Evolutionary conservation across 2,797 vertebrate species (phyloP).

Genomic region (Acanthiza pusilla): DNA sequence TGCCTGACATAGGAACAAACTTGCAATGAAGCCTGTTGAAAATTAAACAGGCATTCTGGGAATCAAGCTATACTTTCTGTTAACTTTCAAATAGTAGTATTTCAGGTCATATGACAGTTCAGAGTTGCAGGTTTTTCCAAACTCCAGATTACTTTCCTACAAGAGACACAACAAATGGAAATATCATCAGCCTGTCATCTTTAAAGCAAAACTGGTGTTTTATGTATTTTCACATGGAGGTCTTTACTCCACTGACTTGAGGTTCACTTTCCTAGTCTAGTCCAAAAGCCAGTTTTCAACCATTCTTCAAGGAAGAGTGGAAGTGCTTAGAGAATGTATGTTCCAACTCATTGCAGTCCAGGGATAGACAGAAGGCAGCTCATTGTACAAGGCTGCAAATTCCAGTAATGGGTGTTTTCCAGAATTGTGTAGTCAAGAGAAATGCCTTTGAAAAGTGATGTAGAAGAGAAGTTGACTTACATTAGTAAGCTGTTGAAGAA

Average conservation of each 20-base stretch:
- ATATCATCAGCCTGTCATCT: neutral
- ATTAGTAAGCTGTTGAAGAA: neutral
- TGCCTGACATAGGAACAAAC: neutral
- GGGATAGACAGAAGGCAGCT: neutral
- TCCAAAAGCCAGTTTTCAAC: neutral
- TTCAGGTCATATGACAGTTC: neutral
- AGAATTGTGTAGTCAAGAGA: neutral
- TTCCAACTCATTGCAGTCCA: neutral
- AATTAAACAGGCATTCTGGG: neutral
- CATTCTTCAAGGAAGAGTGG: neutral
- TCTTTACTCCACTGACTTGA: neutral
- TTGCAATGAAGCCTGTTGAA: neutral
- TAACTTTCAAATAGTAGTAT: neutral
- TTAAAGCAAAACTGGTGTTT: neutral
- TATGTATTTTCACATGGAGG: neutral
- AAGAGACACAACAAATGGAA: neutral
- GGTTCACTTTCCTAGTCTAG: neutral
- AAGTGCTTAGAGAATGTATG: neutral
- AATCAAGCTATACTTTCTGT: neutral
- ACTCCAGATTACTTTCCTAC: neutral
- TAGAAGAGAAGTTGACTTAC: neutral
- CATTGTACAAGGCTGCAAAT: neutral
- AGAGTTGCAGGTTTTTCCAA: neutral
- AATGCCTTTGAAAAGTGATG: neutral
- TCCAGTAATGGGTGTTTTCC: neutral